Evolutionary conservation across 2,113 vertebrate species (phyloP).

Genomic region (Platanista minor): DNA sequence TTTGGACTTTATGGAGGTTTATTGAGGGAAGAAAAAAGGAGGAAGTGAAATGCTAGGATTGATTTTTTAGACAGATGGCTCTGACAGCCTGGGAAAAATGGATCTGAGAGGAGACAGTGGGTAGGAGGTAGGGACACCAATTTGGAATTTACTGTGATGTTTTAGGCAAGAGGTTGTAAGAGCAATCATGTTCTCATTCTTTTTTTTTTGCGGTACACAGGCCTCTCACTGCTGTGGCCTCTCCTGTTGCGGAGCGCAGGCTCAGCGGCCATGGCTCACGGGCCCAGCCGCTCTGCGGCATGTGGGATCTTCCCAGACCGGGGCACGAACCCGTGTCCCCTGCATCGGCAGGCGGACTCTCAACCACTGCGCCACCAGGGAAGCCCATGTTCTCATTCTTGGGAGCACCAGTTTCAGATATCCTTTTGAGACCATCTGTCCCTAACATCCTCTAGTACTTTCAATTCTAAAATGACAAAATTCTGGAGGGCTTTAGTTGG

Average conservation of each 20-base stretch:
- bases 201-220: too few species aligned
- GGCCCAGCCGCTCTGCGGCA: too few species aligned
- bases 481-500: slow-evolving; percentile 23
- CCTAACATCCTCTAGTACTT: slow-evolving; percentile 17
- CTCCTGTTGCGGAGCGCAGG: too few species aligned
- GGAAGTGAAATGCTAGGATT: neutral
- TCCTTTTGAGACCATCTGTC: slow-evolving; percentile 43
- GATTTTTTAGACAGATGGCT: neutral
- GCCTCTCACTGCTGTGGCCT: too few species aligned
- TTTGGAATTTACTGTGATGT: slow-evolving; percentile 19
- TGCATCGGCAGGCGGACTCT: too few species aligned
- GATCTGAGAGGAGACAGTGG: slow-evolving; percentile 1
- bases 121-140: neutral
- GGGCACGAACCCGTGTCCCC: too few species aligned
- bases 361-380: too few species aligned
- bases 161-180: slow-evolving; percentile 25
- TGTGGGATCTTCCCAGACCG: too few species aligned
- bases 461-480: slow-evolving; percentile 48
- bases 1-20: slow-evolving; percentile 15
- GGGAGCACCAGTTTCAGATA: slow-evolving; percentile 7
- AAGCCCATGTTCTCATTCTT: slow-evolving; percentile 34
- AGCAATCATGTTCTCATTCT: slow-evolving; percentile 44
- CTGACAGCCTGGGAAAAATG: neutral
- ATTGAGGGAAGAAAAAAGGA: neutral
- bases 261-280: too few species aligned